These are phyloP conservation scores for Loxodonta africana DNA, from an alignment of 2,113 vertebrate genomes.

Conservation along the genomic window DNA sequence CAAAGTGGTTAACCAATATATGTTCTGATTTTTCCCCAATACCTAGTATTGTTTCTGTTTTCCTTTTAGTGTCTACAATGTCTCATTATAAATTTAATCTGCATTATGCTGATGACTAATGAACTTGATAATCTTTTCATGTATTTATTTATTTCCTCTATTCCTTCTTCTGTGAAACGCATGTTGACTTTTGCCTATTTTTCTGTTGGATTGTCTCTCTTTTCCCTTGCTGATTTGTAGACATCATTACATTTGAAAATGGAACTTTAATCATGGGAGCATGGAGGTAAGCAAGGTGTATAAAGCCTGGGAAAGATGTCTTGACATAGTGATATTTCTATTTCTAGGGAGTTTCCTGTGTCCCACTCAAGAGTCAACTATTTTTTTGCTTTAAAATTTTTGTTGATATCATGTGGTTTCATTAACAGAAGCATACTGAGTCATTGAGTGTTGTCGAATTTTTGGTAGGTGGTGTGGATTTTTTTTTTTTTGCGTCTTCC, in stretches of 20 bases:
- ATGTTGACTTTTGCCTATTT: not conserved
- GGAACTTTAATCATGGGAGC: not conserved
- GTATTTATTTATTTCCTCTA: not conserved
- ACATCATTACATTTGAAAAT: constrained; percentile 36
- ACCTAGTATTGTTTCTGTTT: not conserved
- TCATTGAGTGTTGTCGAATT: no score
- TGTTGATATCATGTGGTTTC: no score
- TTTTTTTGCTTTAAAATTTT: no score
- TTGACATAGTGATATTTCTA: not conserved
- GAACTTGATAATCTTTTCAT: not conserved
- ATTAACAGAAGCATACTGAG: no score
- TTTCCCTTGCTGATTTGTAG: not conserved
- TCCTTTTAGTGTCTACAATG: not conserved
- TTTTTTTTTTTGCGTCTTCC: no score
- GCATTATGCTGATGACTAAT: not conserved
- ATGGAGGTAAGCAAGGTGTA: not conserved
- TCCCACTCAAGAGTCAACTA: not conserved
- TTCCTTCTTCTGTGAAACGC: not conserved
- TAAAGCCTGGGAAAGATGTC: not conserved
- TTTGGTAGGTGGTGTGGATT: no score
- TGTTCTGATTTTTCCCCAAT: not conserved
- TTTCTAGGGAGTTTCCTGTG: not conserved
- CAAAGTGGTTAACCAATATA: not conserved
- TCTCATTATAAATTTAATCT: not conserved
- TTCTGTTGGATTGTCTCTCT: not conserved